phyloP scores from a whole-genome alignment of 2,797 vertebrate species.

The Naso thynnoides region DNA sequence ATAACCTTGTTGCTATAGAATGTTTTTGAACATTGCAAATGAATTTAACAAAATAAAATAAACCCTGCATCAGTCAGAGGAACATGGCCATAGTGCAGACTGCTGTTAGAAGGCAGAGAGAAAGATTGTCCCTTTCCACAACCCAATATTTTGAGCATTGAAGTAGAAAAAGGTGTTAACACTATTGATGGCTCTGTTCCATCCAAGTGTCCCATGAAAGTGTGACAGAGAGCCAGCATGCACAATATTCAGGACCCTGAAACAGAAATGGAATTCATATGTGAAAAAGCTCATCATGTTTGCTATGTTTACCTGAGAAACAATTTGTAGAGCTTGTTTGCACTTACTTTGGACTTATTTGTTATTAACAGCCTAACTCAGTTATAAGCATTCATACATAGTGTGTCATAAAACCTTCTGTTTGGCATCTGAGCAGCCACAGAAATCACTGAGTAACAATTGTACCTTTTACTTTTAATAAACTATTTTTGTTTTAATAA shows the following conservation, averaged over 20 bases:
- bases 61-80: not conserved
- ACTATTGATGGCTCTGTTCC: not conserved
- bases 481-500: not conserved
- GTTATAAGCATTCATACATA: not conserved
- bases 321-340: not conserved
- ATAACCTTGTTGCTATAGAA: too few species aligned
- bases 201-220: not conserved
- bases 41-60: constrained; percentile 2
- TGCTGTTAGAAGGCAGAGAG: not conserved
- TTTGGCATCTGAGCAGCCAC: not conserved
- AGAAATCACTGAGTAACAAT: too few species aligned
- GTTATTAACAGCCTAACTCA: not conserved
- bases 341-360: not conserved
- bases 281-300: not conserved
- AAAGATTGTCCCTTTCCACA: not conserved
- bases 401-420: not conserved
- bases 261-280: not conserved
- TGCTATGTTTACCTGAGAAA: not conserved
- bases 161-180: not conserved
- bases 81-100: not conserved
- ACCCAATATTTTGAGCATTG: not conserved
- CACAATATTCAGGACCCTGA: not conserved
- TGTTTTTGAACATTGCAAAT: not conserved
- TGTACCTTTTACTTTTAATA: too few species aligned
- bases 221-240: not conserved